Conservation (phyloP, 2,888 invertebrate species). For the Lycophotia porphyrea region DNA sequence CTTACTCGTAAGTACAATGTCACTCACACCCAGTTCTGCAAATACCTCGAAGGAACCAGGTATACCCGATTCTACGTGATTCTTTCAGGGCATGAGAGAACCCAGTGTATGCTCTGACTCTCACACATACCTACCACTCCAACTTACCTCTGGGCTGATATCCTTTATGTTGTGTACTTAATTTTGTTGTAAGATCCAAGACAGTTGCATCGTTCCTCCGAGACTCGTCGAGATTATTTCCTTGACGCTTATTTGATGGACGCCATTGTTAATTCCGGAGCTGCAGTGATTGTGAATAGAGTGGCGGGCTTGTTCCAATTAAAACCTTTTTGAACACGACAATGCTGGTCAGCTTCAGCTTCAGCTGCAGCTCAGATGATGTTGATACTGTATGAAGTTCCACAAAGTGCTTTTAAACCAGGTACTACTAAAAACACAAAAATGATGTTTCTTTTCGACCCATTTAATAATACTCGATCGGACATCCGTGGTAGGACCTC, state of each 20-base stretch:
- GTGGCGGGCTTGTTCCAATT: not conserved
- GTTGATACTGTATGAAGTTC: too few species aligned
- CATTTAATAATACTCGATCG: slow-evolving; percentile 12
- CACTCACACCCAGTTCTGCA: not conserved
- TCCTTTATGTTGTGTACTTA: not conserved
- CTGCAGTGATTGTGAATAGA: not conserved
- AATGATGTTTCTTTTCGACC: not conserved
- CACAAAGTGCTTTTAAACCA: not conserved
- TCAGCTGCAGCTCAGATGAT: too few species aligned
- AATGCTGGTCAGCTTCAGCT: not conserved
- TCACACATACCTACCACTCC: too few species aligned
- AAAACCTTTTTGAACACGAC: not conserved
- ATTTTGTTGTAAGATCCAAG: not conserved
- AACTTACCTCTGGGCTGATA: not conserved
- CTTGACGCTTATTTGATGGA: not conserved
- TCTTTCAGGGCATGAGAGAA: not conserved
- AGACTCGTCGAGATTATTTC: not conserved
- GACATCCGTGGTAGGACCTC: slow-evolving; percentile 59
- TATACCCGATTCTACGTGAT: not conserved
- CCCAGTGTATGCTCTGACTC: too few species aligned
- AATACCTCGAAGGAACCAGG: too few species aligned
- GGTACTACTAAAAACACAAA: not conserved
- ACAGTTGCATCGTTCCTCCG: not conserved
- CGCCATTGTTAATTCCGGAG: not conserved
- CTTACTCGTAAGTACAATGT: too few species aligned